A percentile compares a stretch with the other conserved stretches of the same genome.
These are phyloP conservation scores for Forbesichthys papilliferus DNA, from an alignment of 2,113 vertebrate species.

Conservation along the genomic window DNA sequence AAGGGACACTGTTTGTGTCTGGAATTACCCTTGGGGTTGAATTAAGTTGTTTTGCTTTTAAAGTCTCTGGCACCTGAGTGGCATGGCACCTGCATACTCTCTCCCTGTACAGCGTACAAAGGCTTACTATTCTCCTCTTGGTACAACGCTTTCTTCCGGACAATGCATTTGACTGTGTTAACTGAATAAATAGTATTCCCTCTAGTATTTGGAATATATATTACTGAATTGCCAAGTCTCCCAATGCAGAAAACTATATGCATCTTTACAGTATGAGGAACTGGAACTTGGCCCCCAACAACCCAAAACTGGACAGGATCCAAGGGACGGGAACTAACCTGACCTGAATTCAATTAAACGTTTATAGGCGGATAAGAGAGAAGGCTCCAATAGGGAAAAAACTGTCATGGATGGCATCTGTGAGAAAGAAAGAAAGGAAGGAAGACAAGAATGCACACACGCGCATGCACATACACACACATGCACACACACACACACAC, in stretches of 20 bases:
- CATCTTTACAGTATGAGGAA: slow-evolving; percentile 39
- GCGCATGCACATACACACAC: slow-evolving; percentile 18
- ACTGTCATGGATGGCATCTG: slow-evolving; percentile 30
- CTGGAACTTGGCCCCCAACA: slow-evolving; percentile 43
- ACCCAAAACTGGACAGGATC: slow-evolving; percentile 48
- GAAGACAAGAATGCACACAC: not conserved
- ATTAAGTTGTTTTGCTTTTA: too few species aligned
- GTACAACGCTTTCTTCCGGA: not conserved
- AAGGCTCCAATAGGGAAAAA: slow-evolving; percentile 14
- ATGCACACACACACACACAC: slow-evolving; percentile 28
- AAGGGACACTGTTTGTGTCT: too few species aligned
- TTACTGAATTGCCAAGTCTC: slow-evolving; percentile 23
- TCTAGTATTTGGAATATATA: slow-evolving; percentile 1
- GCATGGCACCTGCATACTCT: too few species aligned
- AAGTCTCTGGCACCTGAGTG: too few species aligned
- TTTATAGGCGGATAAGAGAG: slow-evolving; percentile 70
- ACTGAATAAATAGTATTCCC: slow-evolving; percentile 5
- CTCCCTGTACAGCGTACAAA: too few species aligned
- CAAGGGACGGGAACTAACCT: slow-evolving; percentile 69
- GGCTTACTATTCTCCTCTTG: too few species aligned
- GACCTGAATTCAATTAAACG: slow-evolving; percentile 79
- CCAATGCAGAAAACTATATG: slow-evolving; percentile 2
- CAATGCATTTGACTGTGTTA: not conserved
- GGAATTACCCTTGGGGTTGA: too few species aligned
- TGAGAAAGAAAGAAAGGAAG: slow-evolving; percentile 8